Evolutionary conservation across 2,888 invertebrate genomes (phyloP), one percentile per base, ranked within the genome.

Genomic region (Cheilosia scutellata): DNA sequence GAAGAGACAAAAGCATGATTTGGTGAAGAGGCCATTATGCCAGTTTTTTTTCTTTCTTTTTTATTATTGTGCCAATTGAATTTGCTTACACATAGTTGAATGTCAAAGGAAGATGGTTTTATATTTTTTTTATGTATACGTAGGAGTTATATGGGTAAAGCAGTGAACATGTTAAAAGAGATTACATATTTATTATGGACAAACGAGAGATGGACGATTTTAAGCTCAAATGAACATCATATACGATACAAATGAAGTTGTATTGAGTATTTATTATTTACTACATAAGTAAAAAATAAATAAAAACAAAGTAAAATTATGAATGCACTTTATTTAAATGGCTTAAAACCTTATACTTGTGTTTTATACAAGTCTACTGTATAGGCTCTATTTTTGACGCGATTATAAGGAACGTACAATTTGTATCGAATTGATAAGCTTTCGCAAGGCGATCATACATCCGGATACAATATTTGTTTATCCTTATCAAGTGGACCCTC

Each of bases 11-110:
- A 87, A 76, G 83, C 83, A 87, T 87, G 87, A 83, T 83, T 87
- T 83, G 87, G 87, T 87, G 87, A 87, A 87, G 87, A 87, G 83
- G 87, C 83, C 83, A 82, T 79, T 66, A 76, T 79, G 87, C 79
- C 87, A 83, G 77, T 62, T 76, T 62, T 57, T 31, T 47, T 27
- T 51, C 13, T 1, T 51, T 11, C 11, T 27, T n/a, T 25, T 49
- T 2, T 20, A 11, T 49, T 11, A 44, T 58, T 74, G 76, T 86
- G 86, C 86, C 86, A 86, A 86, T 86, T 75, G 51, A 68, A 42
- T 58, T 75, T 65, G 76, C 25, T 63, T 65, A 27, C 51, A 33
- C 4, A 7, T 65, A 31, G n/a, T 79, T 63, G 74, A 68, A 78
- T 74, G 63, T 72, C 42, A 66, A 74, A 55, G 55, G n/a, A 42